A percentile compares a stretch with the other conserved stretches of the same genome.
Conservation (phyloP, 2,797 vertebrate species). For the Cirrhinus molitorella region DNA sequence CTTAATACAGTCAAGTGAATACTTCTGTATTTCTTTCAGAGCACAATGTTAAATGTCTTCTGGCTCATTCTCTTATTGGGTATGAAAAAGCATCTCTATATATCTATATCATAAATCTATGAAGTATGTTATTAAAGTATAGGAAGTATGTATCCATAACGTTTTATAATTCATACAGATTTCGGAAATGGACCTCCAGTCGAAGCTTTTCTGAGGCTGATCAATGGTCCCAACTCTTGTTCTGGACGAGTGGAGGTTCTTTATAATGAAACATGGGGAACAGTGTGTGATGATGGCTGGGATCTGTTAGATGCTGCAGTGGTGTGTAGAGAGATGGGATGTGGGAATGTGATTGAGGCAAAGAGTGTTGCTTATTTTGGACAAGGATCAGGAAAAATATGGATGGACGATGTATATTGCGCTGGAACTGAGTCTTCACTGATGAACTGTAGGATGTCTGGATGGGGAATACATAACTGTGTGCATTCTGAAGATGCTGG, state of each 20-base stretch:
- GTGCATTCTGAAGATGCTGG: not conserved
- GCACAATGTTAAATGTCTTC: conserved; percentile 2
- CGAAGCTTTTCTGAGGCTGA: conserved; percentile 15
- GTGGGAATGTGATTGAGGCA: conserved; percentile 61
- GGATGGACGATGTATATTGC: conserved; percentile 14
- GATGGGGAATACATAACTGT: conserved; percentile 26
- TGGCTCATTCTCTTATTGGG: conserved; percentile 32
- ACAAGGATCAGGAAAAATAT: conserved; percentile 9
- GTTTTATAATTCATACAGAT: not conserved
- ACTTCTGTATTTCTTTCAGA: conserved; percentile 11
- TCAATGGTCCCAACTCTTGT: not conserved
- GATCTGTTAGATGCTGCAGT: conserved; percentile 55
- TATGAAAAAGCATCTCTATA: conserved; percentile 1
- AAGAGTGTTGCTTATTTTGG: conserved; percentile 24
- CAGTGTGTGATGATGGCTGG: conserved; percentile 53
- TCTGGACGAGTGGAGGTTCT: conserved; percentile 52
- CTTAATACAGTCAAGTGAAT: too few species aligned
- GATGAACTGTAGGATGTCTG: not conserved
- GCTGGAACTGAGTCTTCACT: not conserved
- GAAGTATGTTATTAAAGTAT: too few species aligned
- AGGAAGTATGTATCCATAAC: too few species aligned
- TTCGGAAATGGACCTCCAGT: conserved; percentile 5
- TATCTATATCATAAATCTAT: not conserved
- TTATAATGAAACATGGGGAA: conserved; percentile 6
- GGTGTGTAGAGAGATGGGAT: conserved; percentile 63